These are phyloP conservation scores for Meteorus cinctellus DNA, from an alignment of 2,888 invertebrate species.

Conservation along the genomic window DNA sequence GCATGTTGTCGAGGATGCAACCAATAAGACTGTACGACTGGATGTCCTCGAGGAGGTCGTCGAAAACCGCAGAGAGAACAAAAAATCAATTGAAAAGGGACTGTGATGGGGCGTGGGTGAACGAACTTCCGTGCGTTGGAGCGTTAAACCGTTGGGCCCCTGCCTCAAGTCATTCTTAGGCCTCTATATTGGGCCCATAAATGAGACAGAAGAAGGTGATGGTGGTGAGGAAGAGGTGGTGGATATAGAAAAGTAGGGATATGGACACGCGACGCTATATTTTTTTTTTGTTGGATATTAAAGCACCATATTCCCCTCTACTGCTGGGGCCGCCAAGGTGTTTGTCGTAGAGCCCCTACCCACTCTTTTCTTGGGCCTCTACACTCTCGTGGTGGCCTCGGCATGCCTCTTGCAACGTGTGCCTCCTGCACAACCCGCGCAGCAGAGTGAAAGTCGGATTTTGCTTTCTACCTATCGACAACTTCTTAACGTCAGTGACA, in stretches of 20 bases:
- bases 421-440: constrained; percentile 44
- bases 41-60: constrained; percentile 38
- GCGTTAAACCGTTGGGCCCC: constrained; percentile 27
- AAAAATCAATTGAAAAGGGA: constrained; percentile 19
- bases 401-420: constrained; percentile 57
- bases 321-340: constrained; percentile 2
- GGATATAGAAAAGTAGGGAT: constrained; percentile 40
- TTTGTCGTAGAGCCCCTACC: constrained; percentile 15
- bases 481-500: constrained; percentile 49
- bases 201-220: background rate
- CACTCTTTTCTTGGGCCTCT: constrained; percentile 17
- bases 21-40: constrained; percentile 6
- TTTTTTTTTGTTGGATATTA: constrained; percentile 30
- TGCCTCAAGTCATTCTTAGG: constrained; percentile 18
- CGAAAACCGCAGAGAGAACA: constrained; percentile 8
- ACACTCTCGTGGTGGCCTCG: constrained; percentile 62
- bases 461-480: constrained; percentile 69
- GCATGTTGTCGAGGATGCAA: background rate
- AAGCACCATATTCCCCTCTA: constrained; percentile 31
- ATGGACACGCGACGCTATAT: constrained; percentile 48
- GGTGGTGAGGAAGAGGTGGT: background rate
- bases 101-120: constrained; percentile 27
- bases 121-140: constrained; percentile 35
- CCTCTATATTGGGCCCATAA: constrained; percentile 10
- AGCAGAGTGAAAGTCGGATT: constrained; percentile 71